Base-by-base conservation (phyloP, 2,888 invertebrate species). In the Venusia cambrica region DNA sequence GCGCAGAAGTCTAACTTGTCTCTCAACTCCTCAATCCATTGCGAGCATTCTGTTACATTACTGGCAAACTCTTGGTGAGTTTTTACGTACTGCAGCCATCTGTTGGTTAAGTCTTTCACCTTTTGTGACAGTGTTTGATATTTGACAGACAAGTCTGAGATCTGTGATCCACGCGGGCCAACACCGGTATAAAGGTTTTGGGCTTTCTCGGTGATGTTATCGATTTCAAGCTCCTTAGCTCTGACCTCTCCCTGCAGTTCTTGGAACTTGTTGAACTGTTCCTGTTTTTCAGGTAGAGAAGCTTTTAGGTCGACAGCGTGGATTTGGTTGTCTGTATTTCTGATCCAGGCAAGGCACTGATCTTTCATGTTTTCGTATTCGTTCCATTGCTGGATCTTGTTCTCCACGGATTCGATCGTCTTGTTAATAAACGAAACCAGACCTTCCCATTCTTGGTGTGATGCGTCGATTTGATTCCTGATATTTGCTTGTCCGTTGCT, bases 1-100 rank as follows among this genome's bases (percentile, higher is more conserved):
- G 95, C 92, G 62, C 97, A 97, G 57, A 94, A 95, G 29, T 93
- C 92, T n/a, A 98, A 73, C 68, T 96, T 96, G 46, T 93, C 92
- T 58, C 91, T 91, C 6, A 96, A 91, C 30, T 93, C 93, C 49
- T 93, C 92, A 12, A 98, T 89, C 97, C 97, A 97, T 40, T 92
- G 91, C 2, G 90, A 90, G 43, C 94, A 95, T 58, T 95, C 94
- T 0, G 92, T 90, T 0, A 95, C 87, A 58, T 93, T 92, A 45
- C 92, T 92, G 30, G 96, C 92, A 59, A 96, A 96, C 58, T 97
- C 95, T 81, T 96, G 94, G 66, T 97, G 97, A 12, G 92, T 92
- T 21, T 90, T 91, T 0, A 96, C 97, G 68, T 96, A 97, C 47
- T 95, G 94, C 60, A 97, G 96, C 98, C 98, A 98, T 54, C 95